phyloP scores from a whole-genome alignment of 2,888 invertebrate species.

The Notodonta dromedarius region DNA sequence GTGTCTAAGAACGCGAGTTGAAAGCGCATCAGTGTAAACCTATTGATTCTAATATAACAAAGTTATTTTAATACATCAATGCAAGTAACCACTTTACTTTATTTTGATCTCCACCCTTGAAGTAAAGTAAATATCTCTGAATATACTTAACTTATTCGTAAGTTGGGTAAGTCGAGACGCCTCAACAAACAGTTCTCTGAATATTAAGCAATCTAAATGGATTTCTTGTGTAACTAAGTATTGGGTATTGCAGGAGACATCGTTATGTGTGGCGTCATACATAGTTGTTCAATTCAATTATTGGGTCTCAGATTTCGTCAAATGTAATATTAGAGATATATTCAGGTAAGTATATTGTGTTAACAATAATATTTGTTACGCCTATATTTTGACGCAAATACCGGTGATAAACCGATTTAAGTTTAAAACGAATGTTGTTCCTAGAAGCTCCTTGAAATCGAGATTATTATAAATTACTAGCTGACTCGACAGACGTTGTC shows the following conservation, averaged over 20 bases:
- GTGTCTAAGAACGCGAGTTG: no score
- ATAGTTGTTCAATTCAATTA: neutral
- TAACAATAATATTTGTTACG: neutral
- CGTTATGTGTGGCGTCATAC: neutral
- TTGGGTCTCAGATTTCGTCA: neutral
- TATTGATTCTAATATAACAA: no score
- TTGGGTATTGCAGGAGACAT: neutral
- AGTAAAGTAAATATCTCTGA: neutral
- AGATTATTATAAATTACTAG: no score
- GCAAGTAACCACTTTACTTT: neutral
- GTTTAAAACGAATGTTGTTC: no score
- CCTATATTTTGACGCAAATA: no score
- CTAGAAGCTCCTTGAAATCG: no score
- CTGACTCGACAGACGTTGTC: no score
- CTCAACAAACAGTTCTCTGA: slow-evolving; percentile 3
- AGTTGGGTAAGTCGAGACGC: neutral
- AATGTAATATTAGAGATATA: neutral
- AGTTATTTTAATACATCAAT: neutral
- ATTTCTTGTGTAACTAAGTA: slow-evolving; percentile 6
- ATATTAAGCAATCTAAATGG: slow-evolving; percentile 5
- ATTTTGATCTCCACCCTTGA: no score
- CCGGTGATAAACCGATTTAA: no score
- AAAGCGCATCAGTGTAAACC: no score
- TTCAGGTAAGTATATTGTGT: neutral
- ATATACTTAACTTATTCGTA: neutral